Evolutionary conservation across 2,113 vertebrate species (phyloP), one percentile per base, ranked within the genome.

Genomic region (Martes martes): DNA sequence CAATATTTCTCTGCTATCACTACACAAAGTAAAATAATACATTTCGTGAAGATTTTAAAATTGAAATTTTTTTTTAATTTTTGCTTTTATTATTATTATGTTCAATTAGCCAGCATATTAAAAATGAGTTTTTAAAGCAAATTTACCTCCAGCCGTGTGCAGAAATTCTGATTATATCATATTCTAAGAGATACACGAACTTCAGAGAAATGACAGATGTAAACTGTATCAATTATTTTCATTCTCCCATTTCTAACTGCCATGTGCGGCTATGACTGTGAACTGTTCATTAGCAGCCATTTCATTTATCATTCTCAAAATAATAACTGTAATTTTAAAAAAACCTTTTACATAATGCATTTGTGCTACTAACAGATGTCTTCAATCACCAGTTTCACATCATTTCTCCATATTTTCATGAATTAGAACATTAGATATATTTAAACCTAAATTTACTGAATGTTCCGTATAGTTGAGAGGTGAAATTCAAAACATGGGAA

Each of bases 191-290:
- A 79, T 9, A 69, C 6, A 50, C 69, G 63, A 71, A 89, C 21
- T 89, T 90, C 52, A 86, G 59, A 82, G 52, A 97, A 95, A 36
- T 89, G 82, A 92, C 67, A 94, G 36, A 91, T 9, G 57, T 47
- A 86, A 97, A 47, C 39, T 76, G 26, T 26, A 89, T n/a, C 42
- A 71, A n/a, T 52, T 65, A 82, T 89, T 85, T 76, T 67, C 55
- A 96, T 88, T 80, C 98, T 98, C 98, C 98, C 98, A 98, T 98
- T 97, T 93, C 95, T 98, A 98, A 94, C 57, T n/a, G 14, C 59
- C 98, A 15, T 11, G 57, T 95, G 91, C 89, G 86, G 86, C 97
- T 97, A 93, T 87, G 96, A 97, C 97, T 91, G 90, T 90, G 55
- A 97, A 85, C 65, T 93, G 59, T 88, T 98, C 96, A 95, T 88